A percentile compares a stretch with the other conserved stretches of the same genome.
phyloP scores from a whole-genome alignment of 2,888 invertebrate species.

The Drosophila flavopinicola region DNA sequence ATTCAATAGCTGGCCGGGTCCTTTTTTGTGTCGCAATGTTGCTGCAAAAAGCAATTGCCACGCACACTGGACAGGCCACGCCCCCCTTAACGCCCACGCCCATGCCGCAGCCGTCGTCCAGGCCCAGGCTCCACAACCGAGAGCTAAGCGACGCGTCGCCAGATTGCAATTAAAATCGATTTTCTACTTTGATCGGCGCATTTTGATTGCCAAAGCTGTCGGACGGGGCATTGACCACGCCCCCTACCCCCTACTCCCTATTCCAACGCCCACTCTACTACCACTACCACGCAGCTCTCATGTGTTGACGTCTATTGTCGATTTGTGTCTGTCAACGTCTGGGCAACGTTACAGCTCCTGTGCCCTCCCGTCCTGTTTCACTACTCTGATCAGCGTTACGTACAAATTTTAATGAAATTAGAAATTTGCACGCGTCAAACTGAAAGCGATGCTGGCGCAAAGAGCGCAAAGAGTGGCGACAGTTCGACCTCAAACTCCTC shows the following conservation, averaged over 20 bases:
- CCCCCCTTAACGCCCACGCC: constrained; percentile 10
- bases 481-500: background rate
- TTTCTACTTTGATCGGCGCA: constrained; percentile 74
- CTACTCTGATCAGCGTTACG: constrained; percentile 30
- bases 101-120: no score
- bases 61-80: constrained; percentile 28
- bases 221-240: constrained; percentile 24
- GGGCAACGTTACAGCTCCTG: constrained; percentile 22
- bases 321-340: constrained; percentile 78
- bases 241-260: background rate
- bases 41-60: constrained; percentile 45
- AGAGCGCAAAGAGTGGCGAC: background rate
- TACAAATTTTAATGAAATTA: constrained; percentile 78
- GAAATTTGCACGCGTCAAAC: constrained; percentile 68
- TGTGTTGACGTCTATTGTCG: constrained; percentile 77
- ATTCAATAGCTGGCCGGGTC: constrained; percentile 46
- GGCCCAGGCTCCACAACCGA: no score
- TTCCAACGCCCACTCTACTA: no score
- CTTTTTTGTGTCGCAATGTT: constrained; percentile 28
- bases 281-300: constrained; percentile 7
- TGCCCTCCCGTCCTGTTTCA: background rate
- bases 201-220: constrained; percentile 73
- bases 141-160: constrained; percentile 51
- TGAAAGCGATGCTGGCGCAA: constrained; percentile 31
- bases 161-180: constrained; percentile 80